Conservation (phyloP, 2,113 vertebrate species). For the Cebidichthys violaceus region DNA sequence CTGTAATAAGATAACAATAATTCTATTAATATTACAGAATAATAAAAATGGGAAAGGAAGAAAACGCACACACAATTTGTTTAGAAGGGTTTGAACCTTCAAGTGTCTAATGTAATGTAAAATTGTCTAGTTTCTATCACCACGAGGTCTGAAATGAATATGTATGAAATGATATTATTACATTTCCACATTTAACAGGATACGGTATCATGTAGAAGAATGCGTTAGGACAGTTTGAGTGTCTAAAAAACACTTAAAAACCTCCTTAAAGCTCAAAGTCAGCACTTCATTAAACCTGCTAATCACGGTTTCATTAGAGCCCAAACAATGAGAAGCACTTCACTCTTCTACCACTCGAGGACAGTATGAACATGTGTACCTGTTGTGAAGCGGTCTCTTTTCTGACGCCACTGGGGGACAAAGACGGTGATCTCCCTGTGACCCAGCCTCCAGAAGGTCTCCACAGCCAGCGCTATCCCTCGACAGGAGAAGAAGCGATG, state of each 20-base stretch:
- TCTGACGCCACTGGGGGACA: constrained; percentile 97
- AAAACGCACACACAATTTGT: not conserved
- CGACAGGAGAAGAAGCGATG: constrained; percentile 95
- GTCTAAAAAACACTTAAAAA: too few relatives aligned
- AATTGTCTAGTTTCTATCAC: not conserved
- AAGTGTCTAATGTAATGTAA: not conserved
- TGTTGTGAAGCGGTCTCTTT: constrained; percentile 90
- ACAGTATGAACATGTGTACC: constrained; percentile 76
- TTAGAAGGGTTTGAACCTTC: not conserved
- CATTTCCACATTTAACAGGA: not conserved
- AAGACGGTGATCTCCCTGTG: constrained; percentile 97
- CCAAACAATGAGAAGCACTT: not conserved
- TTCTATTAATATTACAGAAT: not conserved
- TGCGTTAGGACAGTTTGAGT: too few relatives aligned
- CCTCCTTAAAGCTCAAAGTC: not conserved
- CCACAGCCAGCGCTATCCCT: constrained; percentile 95
- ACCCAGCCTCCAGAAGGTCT: constrained; percentile 94
- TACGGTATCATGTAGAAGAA: not conserved
- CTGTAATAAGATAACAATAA: constrained; percentile 76
- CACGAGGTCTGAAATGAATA: not conserved
- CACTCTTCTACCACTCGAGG: not conserved
- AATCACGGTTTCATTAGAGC: not conserved
- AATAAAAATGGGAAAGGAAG: not conserved
- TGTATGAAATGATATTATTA: not conserved
- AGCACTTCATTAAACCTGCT: not conserved